A percentile compares a stretch with the other conserved stretches of the same genome.
These are phyloP conservation scores for Leptopilina clavipes DNA, from an alignment of 1,140 invertebrate genomes.

Conservation along the genomic window DNA sequence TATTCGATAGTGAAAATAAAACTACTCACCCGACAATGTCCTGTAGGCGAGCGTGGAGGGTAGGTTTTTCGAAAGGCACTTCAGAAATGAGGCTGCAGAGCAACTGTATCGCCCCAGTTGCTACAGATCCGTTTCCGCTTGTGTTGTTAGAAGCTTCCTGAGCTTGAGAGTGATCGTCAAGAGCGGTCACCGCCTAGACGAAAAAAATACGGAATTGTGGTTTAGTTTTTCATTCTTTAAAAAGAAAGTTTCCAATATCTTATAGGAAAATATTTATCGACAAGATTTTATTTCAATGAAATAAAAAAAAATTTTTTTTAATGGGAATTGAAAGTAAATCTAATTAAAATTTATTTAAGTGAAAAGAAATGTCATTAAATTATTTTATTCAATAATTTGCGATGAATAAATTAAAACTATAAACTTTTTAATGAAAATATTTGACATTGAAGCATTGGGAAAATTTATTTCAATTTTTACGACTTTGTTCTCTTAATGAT, in stretches of 20 bases:
- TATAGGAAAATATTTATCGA: no score
- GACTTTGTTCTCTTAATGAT: not conserved
- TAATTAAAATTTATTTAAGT: no score
- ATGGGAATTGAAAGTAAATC: no score
- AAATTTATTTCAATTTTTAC: not conserved
- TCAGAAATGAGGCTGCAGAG: conserved; percentile 70
- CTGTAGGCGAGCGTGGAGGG: conserved; percentile 66
- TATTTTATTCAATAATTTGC: no score
- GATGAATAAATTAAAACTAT: no score
- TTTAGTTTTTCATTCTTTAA: not conserved
- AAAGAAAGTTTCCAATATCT: not conserved
- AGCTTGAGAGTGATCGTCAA: conserved; percentile 67
- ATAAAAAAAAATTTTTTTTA: no score
- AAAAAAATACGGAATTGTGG: conserved; percentile 9
- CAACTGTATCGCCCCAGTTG: conserved; percentile 67
- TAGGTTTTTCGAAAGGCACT: conserved; percentile 65
- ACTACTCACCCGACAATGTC: conserved; percentile 73
- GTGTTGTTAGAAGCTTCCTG: conserved; percentile 64
- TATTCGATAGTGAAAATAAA: conserved; percentile 24
- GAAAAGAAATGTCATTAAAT: no score
- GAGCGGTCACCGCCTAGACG: conserved; percentile 61
- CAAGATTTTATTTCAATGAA: not conserved
- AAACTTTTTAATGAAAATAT: no score
- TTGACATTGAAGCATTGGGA: no score
- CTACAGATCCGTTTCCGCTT: conserved; percentile 66